Evolutionary conservation across 2,888 invertebrate species (phyloP).

Genomic region (Acronicta alni): DNA sequence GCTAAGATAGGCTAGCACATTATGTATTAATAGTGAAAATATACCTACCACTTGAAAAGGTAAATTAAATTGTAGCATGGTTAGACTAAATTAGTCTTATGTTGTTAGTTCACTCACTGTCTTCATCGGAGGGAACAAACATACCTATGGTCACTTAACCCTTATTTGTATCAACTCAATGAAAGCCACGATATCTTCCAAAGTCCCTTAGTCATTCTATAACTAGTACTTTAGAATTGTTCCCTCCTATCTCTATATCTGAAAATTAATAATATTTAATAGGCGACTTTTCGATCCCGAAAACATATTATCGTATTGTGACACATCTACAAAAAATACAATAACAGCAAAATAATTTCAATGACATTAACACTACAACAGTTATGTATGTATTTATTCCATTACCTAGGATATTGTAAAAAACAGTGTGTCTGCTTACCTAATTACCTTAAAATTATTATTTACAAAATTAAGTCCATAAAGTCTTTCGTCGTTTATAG

Average conservation of each 20-base stretch:
- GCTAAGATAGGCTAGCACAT: constrained; percentile 80
- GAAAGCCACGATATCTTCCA: constrained; percentile 70
- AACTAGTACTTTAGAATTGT: constrained; percentile 69
- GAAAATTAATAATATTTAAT: constrained; percentile 62
- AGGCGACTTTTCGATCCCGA: constrained; percentile 59
- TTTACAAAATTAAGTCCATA: constrained; percentile 87
- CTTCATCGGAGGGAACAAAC: constrained; percentile 75
- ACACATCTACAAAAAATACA: constrained; percentile 75
- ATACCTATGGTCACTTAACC: constrained; percentile 62
- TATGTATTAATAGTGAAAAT: constrained; percentile 66
- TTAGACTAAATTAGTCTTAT: constrained; percentile 64
- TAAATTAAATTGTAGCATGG: constrained; percentile 68
- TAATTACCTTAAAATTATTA: constrained; percentile 83
- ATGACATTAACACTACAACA: constrained; percentile 85
- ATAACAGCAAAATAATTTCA: constrained; percentile 82
- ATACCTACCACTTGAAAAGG: constrained; percentile 67
- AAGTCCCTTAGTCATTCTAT: constrained; percentile 70
- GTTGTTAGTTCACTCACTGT: constrained; percentile 63
- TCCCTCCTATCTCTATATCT: constrained; percentile 64
- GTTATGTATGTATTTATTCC: constrained; percentile 82
- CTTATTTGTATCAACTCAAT: constrained; percentile 64
- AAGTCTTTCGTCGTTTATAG: constrained; percentile 84
- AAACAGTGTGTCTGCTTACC: constrained; percentile 86
- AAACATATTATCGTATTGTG: constrained; percentile 64
- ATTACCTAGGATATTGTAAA: constrained; percentile 87